phyloP scores from a whole-genome alignment of 2,797 vertebrate genomes.

The Ataeniobius toweri region DNA sequence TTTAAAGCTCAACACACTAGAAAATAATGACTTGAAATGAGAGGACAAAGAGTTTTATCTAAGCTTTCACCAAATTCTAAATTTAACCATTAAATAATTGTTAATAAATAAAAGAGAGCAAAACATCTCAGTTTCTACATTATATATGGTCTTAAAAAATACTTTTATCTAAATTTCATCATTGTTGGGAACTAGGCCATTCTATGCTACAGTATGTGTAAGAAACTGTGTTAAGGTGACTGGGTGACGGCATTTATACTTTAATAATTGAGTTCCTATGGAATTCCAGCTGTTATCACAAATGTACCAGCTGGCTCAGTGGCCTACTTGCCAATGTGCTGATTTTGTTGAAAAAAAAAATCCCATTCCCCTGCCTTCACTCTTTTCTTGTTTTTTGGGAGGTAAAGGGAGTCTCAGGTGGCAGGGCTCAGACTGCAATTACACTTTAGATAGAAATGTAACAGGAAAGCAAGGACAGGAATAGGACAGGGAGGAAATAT shows the following conservation, averaged over 20 bases:
- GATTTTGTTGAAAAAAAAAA: slow-evolving; percentile 42
- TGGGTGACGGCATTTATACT: too few species aligned
- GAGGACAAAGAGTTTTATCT: background rate
- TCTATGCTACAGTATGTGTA: too few species aligned
- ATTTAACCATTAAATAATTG: background rate
- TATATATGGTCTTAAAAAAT: background rate
- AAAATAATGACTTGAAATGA: background rate
- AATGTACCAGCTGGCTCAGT: slow-evolving; percentile 24
- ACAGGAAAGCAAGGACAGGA: slow-evolving; percentile 56
- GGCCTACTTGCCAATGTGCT: slow-evolving; percentile 48
- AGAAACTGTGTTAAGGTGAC: background rate
- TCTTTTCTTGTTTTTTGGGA: slow-evolving; percentile 43
- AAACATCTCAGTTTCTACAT: background rate
- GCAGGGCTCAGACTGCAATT: slow-evolving; percentile 70
- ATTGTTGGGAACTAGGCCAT: background rate
- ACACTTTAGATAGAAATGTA: slow-evolving; percentile 68
- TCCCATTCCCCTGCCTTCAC: slow-evolving; percentile 39
- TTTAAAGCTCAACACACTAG: background rate
- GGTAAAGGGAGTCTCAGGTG: slow-evolving; percentile 79
- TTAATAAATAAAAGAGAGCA: background rate
- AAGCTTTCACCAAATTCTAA: background rate
- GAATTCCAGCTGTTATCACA: slow-evolving; percentile 7
- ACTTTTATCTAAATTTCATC: too few species aligned
- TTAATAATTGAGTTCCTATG: background rate
- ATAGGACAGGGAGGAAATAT: slow-evolving; percentile 40